Base-by-base conservation (phyloP, 1,140 invertebrate genomes). In the Aphelinus certus region DNA sequence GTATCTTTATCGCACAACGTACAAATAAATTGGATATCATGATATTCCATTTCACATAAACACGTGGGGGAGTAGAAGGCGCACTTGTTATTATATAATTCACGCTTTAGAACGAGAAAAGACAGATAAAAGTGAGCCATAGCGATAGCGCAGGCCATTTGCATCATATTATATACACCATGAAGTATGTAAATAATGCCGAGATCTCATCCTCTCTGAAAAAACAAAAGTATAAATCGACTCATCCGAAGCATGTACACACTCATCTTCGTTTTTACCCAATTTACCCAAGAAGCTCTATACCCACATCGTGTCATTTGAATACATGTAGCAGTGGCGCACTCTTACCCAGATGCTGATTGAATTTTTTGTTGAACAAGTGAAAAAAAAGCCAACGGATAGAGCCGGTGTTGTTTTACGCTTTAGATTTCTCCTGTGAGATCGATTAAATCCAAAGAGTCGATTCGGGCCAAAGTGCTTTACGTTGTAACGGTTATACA, bases 11-110 rank as follows among this genome's bases (percentile, higher is more conserved):
- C 0, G 10, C 56, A 47, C 57, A 71, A 58, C 3, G 9, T 76
- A 47, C 26, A 45, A 58, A 49, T 10, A 64, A 48, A 64, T 72
- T 1, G 10, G 69, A 63, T 56, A 26, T 26, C 26, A 62, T 63
- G 56, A 48, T 73, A 67, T 26, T 9, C 46, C 66, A n/a, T 63
- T 7, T 58, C 47, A 46, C 53, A 58, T 66, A 49, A n/a, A 70
- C 63, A 76, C 43, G 26, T 73, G 9, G 53, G 47, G 55, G 63
- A 63, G 75, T 56, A 56, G n/a, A 76, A 78, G 76, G 71, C 64
- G 79, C 80, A 83, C 80, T 81, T 81, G 81, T 84, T 84, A 83
- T 62, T 73, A 79, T 46, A 80, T 84, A 81, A 79, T 81, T 79
- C 80, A 82, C 79, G 79, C 79, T 82, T 84, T 78, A 81, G 76